Evolutionary conservation across 2,113 vertebrate species (phyloP).

Genomic region (Poeciliopsis occidentalis): DNA sequence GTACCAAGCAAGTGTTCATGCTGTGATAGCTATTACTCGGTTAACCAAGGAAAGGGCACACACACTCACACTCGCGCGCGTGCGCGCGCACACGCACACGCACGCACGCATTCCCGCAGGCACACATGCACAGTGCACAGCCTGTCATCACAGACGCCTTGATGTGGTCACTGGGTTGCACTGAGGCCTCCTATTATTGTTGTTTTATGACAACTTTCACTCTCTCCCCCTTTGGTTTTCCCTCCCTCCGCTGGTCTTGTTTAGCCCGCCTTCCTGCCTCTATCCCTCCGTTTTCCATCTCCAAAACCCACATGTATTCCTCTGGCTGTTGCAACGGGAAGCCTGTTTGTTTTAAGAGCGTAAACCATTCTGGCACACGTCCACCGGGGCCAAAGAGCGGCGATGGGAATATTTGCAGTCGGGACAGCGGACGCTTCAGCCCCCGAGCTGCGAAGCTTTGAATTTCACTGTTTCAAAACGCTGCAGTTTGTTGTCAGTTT

Average conservation of each 20-base stretch:
- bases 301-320: slow-evolving; percentile 66
- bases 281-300: slow-evolving; percentile 8
- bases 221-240: slow-evolving; percentile 39
- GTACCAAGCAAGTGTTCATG: slow-evolving; percentile 31
- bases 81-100: slow-evolving; percentile 19
- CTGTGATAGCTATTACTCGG: slow-evolving; percentile 46
- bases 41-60: slow-evolving; percentile 54
- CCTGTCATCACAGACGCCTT: slow-evolving; percentile 78
- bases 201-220: slow-evolving; percentile 78
- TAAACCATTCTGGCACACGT: slow-evolving; percentile 61
- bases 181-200: slow-evolving; percentile 75
- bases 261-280: neutral
- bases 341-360: slow-evolving; percentile 69
- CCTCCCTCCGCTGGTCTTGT: slow-evolving; percentile 14
- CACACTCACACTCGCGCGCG: slow-evolving; percentile 31
- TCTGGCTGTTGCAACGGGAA: slow-evolving; percentile 56
- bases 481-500: no score
- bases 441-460: slow-evolving; percentile 22
- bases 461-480: neutral
- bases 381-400: slow-evolving; percentile 46
- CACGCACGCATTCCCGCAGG: slow-evolving; percentile 36
- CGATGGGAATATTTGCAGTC: slow-evolving; percentile 30
- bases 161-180: slow-evolving; percentile 81
- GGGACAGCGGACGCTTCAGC: slow-evolving; percentile 22
- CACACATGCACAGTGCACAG: slow-evolving; percentile 62